These are phyloP conservation scores for Hoplostethus atlanticus DNA, from an alignment of 2,797 vertebrate genomes.

Conservation along the genomic window DNA sequence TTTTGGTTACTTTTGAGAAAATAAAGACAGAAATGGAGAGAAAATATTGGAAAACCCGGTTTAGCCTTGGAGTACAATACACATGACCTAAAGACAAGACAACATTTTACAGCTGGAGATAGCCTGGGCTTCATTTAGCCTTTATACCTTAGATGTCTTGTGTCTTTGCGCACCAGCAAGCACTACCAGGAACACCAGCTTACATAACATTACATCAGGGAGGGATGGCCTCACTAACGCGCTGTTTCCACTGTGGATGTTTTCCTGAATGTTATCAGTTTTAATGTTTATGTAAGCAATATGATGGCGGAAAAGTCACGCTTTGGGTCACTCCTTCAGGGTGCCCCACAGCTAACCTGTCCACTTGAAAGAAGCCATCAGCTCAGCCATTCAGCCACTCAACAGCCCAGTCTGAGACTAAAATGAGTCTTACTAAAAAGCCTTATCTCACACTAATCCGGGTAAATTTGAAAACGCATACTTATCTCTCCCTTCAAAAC, in stretches of 20 bases:
- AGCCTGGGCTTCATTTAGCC: constrained; percentile 2
- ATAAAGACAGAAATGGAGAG: too few relatives aligned
- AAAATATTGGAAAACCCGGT: background rate
- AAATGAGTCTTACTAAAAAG: background rate
- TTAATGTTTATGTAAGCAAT: background rate
- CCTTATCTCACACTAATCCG: background rate
- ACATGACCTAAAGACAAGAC: too few relatives aligned
- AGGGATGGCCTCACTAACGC: constrained; percentile 31
- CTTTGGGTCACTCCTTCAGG: background rate
- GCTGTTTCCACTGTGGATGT: constrained; percentile 5
- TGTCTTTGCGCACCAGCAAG: constrained; percentile 27
- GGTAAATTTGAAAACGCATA: too few relatives aligned
- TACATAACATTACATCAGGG: constrained; percentile 71
- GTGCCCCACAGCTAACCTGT: background rate
- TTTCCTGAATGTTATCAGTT: constrained; percentile 6
- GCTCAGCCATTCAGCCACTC: background rate
- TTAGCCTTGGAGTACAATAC: too few relatives aligned
- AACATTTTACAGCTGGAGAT: background rate
- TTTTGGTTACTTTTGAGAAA: too few relatives aligned
- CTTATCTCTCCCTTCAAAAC: too few relatives aligned
- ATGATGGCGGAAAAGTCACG: too few relatives aligned
- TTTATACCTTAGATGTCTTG: constrained; percentile 3
- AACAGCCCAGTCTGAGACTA: background rate
- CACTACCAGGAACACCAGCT: constrained; percentile 67
- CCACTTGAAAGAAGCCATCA: background rate